Evolutionary conservation across 2,888 invertebrate species (phyloP).

Genomic region (Timema podura): DNA sequence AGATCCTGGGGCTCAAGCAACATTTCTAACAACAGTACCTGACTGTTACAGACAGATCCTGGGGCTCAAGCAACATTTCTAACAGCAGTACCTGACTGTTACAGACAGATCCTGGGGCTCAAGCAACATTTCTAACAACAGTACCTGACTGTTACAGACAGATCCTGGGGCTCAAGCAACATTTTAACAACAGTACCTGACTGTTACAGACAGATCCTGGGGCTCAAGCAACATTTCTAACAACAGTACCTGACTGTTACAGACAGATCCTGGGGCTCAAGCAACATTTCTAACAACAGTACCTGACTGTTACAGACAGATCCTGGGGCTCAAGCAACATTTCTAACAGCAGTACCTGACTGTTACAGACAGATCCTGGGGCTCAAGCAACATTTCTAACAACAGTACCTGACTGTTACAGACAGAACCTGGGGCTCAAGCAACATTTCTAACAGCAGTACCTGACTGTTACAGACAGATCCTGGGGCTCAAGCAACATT

Average conservation of each 20-base stretch:
- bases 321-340: constrained; percentile 64
- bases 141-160: constrained; percentile 75
- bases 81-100: constrained; percentile 79
- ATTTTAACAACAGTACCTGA: constrained; percentile 77
- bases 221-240: constrained; percentile 66
- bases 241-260: constrained; percentile 77
- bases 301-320: constrained; percentile 74
- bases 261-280: constrained; percentile 65
- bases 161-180: constrained; percentile 66
- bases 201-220: constrained; percentile 69
- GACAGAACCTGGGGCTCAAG: constrained; percentile 64
- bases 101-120: constrained; percentile 63
- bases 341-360: constrained; percentile 76
- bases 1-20: constrained; percentile 64
- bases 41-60: constrained; percentile 72
- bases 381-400: constrained; percentile 68
- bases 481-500: constrained; percentile 65
- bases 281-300: constrained; percentile 73
- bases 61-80: constrained; percentile 67
- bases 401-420: constrained; percentile 77
- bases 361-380: constrained; percentile 69
- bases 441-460: constrained; percentile 72
- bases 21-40: constrained; percentile 74
- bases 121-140: constrained; percentile 69
- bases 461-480: constrained; percentile 74